These are phyloP conservation scores for Zonotrichia albicollis DNA, from an alignment of 2,797 vertebrate species.

Conservation along the genomic window DNA sequence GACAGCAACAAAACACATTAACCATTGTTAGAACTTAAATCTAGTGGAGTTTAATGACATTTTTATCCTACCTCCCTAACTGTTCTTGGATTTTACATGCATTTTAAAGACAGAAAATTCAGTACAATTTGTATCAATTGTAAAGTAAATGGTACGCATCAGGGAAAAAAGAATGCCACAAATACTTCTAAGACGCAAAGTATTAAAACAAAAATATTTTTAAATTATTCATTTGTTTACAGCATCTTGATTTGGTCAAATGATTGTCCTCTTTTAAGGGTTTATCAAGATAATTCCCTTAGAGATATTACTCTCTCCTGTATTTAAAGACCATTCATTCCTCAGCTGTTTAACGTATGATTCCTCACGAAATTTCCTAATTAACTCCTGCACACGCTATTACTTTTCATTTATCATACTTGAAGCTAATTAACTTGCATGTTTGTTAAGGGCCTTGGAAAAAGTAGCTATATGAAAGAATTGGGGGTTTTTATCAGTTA, in stretches of 20 bases:
- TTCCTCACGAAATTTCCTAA: neutral
- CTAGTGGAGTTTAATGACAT: neutral
- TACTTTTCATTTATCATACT: neutral
- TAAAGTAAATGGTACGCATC: neutral
- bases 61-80: neutral
- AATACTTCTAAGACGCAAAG: neutral
- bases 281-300: neutral
- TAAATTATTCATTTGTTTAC: neutral
- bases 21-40: neutral
- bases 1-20: neutral
- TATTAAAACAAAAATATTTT: neutral
- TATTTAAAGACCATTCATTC: neutral
- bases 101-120: neutral
- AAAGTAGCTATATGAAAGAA: neutral
- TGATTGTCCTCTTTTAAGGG: neutral
- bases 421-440: neutral
- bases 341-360: neutral
- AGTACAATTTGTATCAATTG: neutral
- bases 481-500: rapidly evolving
- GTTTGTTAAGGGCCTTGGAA: neutral
- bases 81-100: neutral
- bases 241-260: neutral
- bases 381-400: neutral
- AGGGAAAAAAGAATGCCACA: neutral
- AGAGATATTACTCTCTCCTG: neutral